Conservation (phyloP, 53 echinoderm and acorn worm species). For the Luidia sarsii region DNA sequence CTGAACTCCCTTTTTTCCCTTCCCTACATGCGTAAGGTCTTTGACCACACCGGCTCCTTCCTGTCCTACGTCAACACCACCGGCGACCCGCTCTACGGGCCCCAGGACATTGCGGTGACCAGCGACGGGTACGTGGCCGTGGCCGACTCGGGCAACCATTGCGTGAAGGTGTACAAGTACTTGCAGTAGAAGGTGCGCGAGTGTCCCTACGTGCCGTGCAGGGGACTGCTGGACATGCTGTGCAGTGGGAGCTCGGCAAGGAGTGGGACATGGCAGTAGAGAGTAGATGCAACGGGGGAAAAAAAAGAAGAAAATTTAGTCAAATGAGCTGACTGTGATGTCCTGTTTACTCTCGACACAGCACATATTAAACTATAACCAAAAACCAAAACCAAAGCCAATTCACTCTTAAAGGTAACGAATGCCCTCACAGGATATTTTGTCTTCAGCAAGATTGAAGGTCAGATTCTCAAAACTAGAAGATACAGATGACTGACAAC, state of each 20-base stretch:
- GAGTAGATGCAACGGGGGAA: no score
- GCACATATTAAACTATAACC: no score
- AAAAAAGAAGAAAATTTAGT: no score
- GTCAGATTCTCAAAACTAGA: no score
- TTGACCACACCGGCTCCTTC: conserved; percentile 93
- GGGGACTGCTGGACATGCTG: conserved; percentile 86
- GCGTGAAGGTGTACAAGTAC: conserved; percentile 99
- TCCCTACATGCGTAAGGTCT: no score
- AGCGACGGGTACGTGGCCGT: conserved; percentile 98
- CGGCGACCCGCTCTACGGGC: conserved; percentile 95
- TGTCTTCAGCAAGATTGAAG: no score
- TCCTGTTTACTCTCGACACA: no score
- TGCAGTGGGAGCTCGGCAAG: conserved; percentile 41
- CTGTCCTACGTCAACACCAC: conserved; percentile 98
- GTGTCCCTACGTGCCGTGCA: conserved; percentile 97
- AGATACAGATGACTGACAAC: no score
- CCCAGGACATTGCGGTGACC: conserved; percentile 92
- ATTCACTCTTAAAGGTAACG: no score
- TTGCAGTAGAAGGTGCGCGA: conserved; percentile 99
- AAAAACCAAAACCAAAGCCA: no score
- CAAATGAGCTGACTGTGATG: conserved; percentile 42
- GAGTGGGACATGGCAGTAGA: conserved; percentile 45
- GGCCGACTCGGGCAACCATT: conserved; percentile 98
- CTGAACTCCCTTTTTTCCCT: no score
- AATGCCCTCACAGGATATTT: no score